A percentile compares a stretch with the other conserved stretches of the same genome.
Evolutionary conservation across 2,888 invertebrate genomes (phyloP).

Genomic region (Nephrotoma appendiculata): DNA sequence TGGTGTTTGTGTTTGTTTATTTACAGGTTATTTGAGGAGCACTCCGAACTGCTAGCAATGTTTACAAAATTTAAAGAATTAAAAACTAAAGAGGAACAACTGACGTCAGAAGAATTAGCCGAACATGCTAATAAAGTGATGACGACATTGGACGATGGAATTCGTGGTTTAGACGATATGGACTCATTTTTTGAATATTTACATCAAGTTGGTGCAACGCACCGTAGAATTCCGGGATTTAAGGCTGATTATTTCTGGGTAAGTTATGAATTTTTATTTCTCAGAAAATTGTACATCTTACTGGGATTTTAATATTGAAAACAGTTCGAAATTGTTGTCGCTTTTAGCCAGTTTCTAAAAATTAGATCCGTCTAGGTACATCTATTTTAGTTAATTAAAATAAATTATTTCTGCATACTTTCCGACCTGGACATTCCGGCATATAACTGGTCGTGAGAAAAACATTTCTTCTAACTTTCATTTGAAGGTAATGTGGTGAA

Average conservation of each 20-base stretch:
- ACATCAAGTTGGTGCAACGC: constrained; percentile 69
- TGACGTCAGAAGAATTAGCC: constrained; percentile 65
- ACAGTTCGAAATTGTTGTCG: too few relatives aligned
- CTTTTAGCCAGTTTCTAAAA: too few relatives aligned
- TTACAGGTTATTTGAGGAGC: constrained; percentile 74
- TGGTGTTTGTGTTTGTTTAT: background rate
- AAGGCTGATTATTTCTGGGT: constrained; percentile 83
- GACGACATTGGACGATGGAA: constrained; percentile 78
- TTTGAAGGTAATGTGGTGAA: too few relatives aligned
- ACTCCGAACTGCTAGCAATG: constrained; percentile 59
- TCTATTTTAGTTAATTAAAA: too few relatives aligned
- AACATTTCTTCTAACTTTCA: too few relatives aligned
- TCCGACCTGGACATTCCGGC: too few relatives aligned
- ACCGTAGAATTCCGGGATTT: constrained; percentile 71
- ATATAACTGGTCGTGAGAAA: too few relatives aligned
- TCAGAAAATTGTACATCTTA: background rate
- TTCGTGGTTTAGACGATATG: constrained; percentile 71
- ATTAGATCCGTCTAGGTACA: too few relatives aligned
- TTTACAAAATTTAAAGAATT: constrained; percentile 70
- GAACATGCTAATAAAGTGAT: constrained; percentile 82
- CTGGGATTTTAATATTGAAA: too few relatives aligned
- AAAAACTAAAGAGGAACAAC: constrained; percentile 65
- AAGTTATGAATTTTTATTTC: constrained; percentile 22
- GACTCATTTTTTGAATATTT: constrained; percentile 72
- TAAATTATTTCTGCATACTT: too few relatives aligned